Evolutionary conservation across 2,888 invertebrate genomes (phyloP).

Genomic region (Drosophila meridiana): DNA sequence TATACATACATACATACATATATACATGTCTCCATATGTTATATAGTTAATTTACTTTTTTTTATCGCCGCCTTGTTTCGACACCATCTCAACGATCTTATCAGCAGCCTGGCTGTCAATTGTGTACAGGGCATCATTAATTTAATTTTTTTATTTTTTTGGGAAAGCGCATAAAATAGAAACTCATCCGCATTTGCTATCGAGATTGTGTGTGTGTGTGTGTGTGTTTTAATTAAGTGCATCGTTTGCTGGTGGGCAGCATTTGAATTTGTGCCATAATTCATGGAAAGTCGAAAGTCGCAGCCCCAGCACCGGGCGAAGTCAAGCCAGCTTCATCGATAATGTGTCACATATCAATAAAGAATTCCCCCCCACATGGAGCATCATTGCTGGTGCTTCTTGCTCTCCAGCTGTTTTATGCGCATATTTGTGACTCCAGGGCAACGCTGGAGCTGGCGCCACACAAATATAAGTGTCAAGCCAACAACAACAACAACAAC

Average conservation of each 20-base stretch:
- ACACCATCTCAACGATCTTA: conserved; percentile 62
- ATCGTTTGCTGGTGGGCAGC: conserved; percentile 57
- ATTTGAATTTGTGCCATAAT: conserved; percentile 57
- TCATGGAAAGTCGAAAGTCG: conserved; percentile 62
- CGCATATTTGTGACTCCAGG: conserved; percentile 52
- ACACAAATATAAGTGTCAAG: conserved; percentile 54
- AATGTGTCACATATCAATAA: conserved; percentile 75
- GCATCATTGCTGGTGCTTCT: not conserved
- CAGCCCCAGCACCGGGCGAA: conserved; percentile 11
- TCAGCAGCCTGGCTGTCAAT: conserved; percentile 57
- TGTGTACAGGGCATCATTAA: conserved; percentile 60
- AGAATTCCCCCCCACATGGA: conserved; percentile 62
- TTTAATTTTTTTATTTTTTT: conserved; percentile 33
- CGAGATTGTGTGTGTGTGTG: conserved; percentile 50
- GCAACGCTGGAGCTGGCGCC: conserved; percentile 46
- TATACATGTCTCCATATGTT: not conserved
- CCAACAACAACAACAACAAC: conserved; percentile 6
- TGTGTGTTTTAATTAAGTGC: conserved; percentile 62
- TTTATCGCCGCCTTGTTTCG: conserved; percentile 47
- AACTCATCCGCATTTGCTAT: conserved; percentile 54
- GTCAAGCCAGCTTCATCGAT: conserved; percentile 25
- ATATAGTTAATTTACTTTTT: conserved; percentile 10
- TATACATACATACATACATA: not conserved
- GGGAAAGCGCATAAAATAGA: conserved; percentile 65
- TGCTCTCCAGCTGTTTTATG: conserved; percentile 39